Percentiles rank a stretch among this genome's conserved stretches.
Evolutionary conservation across 53 echinoderm and acorn worm species (phyloP).

Genomic region (Arbacia lixula): DNA sequence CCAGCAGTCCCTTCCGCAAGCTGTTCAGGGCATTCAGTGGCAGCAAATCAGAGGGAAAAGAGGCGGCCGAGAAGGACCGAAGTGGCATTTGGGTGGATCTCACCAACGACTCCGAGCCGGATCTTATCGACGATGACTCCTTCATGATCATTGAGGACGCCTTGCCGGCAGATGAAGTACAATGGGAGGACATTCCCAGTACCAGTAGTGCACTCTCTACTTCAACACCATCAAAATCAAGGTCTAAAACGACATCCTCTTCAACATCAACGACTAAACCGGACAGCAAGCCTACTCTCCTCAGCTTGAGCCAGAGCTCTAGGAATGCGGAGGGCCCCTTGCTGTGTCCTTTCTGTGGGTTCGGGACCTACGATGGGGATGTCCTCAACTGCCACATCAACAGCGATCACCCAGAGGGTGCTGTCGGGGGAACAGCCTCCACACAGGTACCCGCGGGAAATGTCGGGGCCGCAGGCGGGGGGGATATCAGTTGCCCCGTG

Average conservation of each 20-base stretch:
- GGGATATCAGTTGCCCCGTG: constrained; percentile 70
- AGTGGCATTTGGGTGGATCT: constrained; percentile 54
- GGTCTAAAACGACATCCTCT: not conserved
- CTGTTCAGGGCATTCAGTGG: constrained; percentile 39
- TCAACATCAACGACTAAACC: not conserved
- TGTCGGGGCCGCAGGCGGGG: constrained; percentile 2
- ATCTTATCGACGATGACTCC: constrained; percentile 28
- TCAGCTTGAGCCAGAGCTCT: constrained; percentile 76
- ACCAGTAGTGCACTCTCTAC: constrained; percentile 17
- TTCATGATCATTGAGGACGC: constrained; percentile 35
- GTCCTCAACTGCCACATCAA: constrained; percentile 68
- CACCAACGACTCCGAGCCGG: constrained; percentile 20
- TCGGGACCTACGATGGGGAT: constrained; percentile 79
- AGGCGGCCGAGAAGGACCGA: not conserved
- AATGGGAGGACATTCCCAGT: constrained; percentile 31
- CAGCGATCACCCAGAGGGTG: constrained; percentile 64
- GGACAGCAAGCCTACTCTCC: constrained; percentile 65
- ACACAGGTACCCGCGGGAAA: not conserved
- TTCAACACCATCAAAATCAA: constrained; percentile 34
- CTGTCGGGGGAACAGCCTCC: constrained; percentile 5
- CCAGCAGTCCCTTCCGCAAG: constrained; percentile 45
- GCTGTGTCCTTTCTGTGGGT: constrained; percentile 82
- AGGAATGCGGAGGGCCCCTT: constrained; percentile 62
- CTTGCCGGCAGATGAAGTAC: constrained; percentile 19
- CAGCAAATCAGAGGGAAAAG: not conserved